Base-by-base conservation (phyloP, 2,113 vertebrate species). In the Dolichallabes microphthalmus region DNA sequence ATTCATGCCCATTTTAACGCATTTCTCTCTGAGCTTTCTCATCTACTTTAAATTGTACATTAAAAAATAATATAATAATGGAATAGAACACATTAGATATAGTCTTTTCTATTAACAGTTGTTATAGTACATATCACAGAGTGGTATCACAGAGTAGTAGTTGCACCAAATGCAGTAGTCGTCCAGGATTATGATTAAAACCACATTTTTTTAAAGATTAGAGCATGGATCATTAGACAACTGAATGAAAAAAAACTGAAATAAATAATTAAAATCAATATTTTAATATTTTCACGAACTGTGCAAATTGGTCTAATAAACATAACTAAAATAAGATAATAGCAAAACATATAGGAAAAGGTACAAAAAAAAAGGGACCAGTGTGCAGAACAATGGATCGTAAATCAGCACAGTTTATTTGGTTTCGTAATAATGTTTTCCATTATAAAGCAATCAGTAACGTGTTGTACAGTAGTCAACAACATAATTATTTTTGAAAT, bases 381-480 rank as follows among this genome's bases (percentile, higher is more conserved):
- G 9, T 78, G 27, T 82, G 53, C 61, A 78, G n/a, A 14, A 79
- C 11, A 3, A 79, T 45, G 11, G 60, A 50, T 76, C 63, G 85
- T 55, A 92, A 93, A 90, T 93, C 61, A 87, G 79, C 71, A 82
- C 71, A 87, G 58, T 94, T 94, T 94, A 94, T 94, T 95, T 89
- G 88, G 77, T 89, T 91, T 87, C 86, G 88, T 87, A 89, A 90
- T 71, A 86, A 63, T n/a, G 86, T 82, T 89, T 89, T 87, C 88
- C 80, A 91, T 86, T 89, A 71, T 60, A 60, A 87, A 92, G 88
- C 91, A 90, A 64, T 90, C 88, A 81, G 89, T 91, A 90, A 90
- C 90, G 90, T 83, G 80, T 91, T 92, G 90, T 88, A 93, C 92
- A 94, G 93, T 94, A 94, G 93, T 94, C 90, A 92, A 89, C 88